Conservation (phyloP, 1,140 invertebrate genomes). For the Aplysia californica region DNA sequence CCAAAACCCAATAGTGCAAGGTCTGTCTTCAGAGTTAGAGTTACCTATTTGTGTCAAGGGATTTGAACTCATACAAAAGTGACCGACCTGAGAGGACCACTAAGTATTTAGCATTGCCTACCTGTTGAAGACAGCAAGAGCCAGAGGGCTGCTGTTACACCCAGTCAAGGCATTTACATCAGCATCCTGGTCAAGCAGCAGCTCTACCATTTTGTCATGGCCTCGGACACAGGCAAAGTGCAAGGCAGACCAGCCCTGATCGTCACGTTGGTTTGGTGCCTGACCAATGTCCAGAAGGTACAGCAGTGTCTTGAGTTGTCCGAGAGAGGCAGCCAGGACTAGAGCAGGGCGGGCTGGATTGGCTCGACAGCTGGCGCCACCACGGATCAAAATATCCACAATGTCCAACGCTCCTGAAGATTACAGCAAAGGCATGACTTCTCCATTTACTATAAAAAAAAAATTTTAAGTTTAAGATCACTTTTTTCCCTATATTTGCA, state of each 20-base stretch:
- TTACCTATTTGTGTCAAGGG: too few relatives aligned
- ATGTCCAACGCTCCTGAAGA: constrained; percentile 4
- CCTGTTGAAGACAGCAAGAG: constrained; percentile 42
- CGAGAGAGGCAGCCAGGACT: constrained; percentile 15
- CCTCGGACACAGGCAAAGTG: constrained; percentile 16
- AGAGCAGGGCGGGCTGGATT: neutral
- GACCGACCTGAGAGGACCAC: too few relatives aligned
- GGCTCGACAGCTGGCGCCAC: neutral
- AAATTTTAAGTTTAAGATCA: too few relatives aligned
- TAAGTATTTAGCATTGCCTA: constrained; percentile 43
- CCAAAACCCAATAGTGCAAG: too few relatives aligned
- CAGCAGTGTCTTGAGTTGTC: neutral
- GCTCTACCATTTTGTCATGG: constrained; percentile 19
- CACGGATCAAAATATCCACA: neutral
- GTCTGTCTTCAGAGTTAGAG: too few relatives aligned
- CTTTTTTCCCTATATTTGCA: too few relatives aligned
- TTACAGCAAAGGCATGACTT: too few relatives aligned
- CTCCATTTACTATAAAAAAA: too few relatives aligned
- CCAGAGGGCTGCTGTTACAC: constrained; percentile 53
- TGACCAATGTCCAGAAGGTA: constrained; percentile 8
- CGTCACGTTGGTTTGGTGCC: neutral
- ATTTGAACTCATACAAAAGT: too few relatives aligned
- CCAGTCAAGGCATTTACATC: constrained; percentile 47
- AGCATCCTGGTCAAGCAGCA: constrained; percentile 49
- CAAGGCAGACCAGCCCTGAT: constrained; percentile 6